A percentile compares a stretch with the other conserved stretches of the same genome.
These are phyloP conservation scores for Andricus quercusramuli DNA, from an alignment of 2,888 invertebrate genomes.

Conservation along the genomic window DNA sequence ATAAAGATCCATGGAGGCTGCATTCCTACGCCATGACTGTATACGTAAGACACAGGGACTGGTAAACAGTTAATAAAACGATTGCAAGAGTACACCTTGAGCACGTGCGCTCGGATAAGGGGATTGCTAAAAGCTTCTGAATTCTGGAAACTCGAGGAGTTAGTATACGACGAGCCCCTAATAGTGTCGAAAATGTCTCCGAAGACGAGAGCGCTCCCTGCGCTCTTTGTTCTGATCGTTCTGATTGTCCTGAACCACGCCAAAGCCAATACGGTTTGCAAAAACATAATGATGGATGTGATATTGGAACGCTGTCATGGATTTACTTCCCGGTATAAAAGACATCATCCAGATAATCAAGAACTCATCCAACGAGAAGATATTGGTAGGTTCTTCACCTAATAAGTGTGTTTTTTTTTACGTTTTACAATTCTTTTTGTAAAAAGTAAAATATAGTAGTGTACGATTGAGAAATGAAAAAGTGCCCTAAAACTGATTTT, in stretches of 20 bases:
- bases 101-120: slow-evolving; percentile 62
- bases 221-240: not conserved
- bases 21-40: slow-evolving; percentile 31
- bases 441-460: not conserved
- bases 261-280: slow-evolving; percentile 44
- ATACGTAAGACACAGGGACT: slow-evolving; percentile 39
- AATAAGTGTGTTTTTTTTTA: not conserved
- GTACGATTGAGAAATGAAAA: not conserved
- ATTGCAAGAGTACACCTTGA: slow-evolving; percentile 49
- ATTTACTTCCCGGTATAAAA: slow-evolving; percentile 43
- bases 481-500: no score
- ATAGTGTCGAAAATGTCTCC: slow-evolving; percentile 8
- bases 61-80: slow-evolving; percentile 51
- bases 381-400: not conserved
- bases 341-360: slow-evolving; percentile 13
- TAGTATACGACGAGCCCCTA: slow-evolving; percentile 17
- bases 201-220: not conserved
- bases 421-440: not conserved
- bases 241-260: not conserved
- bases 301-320: slow-evolving; percentile 48
- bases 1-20: slow-evolving; percentile 28
- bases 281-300: slow-evolving; percentile 46
- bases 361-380: not conserved
- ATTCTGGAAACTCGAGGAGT: slow-evolving; percentile 39
- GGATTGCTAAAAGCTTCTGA: slow-evolving; percentile 56